Evolutionary conservation across 2,113 vertebrate genomes (phyloP).

Genomic region (Asarcornis scutulata): DNA sequence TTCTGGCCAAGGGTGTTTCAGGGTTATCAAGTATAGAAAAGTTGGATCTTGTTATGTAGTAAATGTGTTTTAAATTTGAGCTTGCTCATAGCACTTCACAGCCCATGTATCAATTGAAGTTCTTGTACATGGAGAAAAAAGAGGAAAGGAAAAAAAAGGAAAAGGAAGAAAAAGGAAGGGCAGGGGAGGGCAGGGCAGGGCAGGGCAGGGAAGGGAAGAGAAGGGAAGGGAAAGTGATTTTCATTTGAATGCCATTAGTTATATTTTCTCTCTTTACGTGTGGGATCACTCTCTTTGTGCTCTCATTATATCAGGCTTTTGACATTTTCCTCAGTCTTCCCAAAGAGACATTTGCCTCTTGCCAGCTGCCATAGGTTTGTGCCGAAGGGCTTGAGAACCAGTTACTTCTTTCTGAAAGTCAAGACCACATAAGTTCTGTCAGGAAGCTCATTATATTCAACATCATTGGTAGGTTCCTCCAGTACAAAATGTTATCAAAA

Average conservation of each 20-base stretch:
- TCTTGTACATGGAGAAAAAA: neutral
- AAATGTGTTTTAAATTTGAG: constrained; percentile 36
- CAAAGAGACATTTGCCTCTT: constrained; percentile 26
- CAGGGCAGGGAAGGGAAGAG: neutral
- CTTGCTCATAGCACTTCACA: neutral
- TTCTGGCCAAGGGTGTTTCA: neutral
- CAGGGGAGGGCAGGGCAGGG: no score
- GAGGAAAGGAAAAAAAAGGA: neutral
- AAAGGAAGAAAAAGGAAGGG: neutral
- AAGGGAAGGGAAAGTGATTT: neutral
- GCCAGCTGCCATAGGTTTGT: neutral
- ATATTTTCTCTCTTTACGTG: neutral
- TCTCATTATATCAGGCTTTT: constrained; percentile 9
- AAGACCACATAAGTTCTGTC: neutral
- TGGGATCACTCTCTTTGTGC: neutral
- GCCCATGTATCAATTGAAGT: neutral
- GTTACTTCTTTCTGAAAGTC: constrained; percentile 23
- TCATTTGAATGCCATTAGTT: neutral
- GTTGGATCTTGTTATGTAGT: constrained; percentile 14
- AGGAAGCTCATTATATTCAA: neutral
- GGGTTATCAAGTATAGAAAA: neutral
- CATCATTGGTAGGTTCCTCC: neutral
- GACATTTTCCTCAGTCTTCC: constrained; percentile 11
- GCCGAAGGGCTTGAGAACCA: neutral
- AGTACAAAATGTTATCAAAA: constrained; percentile 18